phyloP scores from a whole-genome alignment of 2,797 vertebrate genomes.

The Periophthalmus magnuspinnatus region DNA sequence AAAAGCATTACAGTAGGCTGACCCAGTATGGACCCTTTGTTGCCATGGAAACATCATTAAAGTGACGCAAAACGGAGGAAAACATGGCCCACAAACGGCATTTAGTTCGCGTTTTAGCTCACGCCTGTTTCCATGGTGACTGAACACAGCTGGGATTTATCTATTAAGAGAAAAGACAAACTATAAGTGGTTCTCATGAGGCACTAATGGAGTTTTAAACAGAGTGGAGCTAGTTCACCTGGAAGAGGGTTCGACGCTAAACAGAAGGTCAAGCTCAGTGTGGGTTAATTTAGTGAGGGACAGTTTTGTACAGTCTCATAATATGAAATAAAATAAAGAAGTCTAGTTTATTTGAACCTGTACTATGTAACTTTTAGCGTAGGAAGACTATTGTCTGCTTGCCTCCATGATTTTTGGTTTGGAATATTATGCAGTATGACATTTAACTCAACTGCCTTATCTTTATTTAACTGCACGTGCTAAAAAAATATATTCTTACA shows the following conservation, averaged over 20 bases:
- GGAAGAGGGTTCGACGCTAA: background rate
- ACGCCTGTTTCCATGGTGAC: conserved; percentile 4
- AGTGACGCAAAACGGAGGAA: background rate
- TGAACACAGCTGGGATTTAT: conserved; percentile 5
- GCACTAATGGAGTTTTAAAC: conserved; percentile 8
- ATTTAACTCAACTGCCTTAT: no score
- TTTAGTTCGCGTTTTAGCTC: background rate
- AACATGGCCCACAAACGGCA: background rate
- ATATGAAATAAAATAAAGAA: background rate
- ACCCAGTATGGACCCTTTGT: background rate
- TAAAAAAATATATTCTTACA: no score
- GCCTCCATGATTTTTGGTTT: no score
- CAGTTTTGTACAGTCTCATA: background rate
- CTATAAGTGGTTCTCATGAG: background rate
- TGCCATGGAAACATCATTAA: conserved; percentile 12
- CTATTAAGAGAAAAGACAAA: conserved; percentile 2
- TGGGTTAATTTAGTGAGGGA: background rate
- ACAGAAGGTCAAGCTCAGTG: background rate
- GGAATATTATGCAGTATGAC: no score
- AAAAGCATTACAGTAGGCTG: background rate
- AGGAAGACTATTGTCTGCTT: no score
- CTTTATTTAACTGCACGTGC: no score
- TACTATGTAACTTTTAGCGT: no score
- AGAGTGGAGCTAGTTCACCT: background rate
- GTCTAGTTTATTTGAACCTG: background rate